Evolutionary conservation across 2,113 vertebrate genomes (phyloP), one percentile per base, ranked within the genome.

Genomic region (Sphaerodactylus townsendi): DNA sequence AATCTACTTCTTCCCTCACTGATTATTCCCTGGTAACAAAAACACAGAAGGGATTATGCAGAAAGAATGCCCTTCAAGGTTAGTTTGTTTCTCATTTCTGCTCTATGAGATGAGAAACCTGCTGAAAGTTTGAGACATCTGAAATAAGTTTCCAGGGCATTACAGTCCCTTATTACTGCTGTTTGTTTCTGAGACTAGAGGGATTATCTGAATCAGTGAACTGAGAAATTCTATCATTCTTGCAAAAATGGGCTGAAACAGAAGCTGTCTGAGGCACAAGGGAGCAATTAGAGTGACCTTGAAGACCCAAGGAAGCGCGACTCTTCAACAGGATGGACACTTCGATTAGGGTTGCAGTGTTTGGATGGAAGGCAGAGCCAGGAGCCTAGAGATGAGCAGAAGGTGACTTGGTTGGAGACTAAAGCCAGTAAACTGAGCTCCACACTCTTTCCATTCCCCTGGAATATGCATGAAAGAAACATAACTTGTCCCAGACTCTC

Each of bases 161-260:
- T 86, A 78, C 68, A 78, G 80, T 86, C 85, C 75, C 74, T 86
- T 83, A 83, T 86, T 83, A 82, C 80, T 50, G 80, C 80, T 86
- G 85, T 86, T 86, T 86, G 85, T 86, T 86, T 86, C 85, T 86
- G 85, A 86, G 81, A 83, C 80, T 75, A 66, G 85, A 41, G 80
- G 85, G 80, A 86, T 86, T 86, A 83, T 86, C 85, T 86, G 85
- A 81, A 64, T 70, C 85, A 86, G n/a, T 86, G 85, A 86, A 82
- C 85, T 82, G 85, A 86, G 85, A 86, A 86, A 86, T 82, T 86
- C 85, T 78, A 82, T 86, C 85, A 39, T 82, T 86, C 74, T 82
- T 86, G 74, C 74, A 86, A 82, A 86, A 86, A 86, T 82, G 80
- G 85, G 85, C 39, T 82, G 85, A 86, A 82, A 86, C 74, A 77